A percentile compares a stretch with the other conserved stretches of the same genome.
phyloP scores from a whole-genome alignment of 2,113 vertebrate genomes.

The Cynopterus brachyotis region DNA sequence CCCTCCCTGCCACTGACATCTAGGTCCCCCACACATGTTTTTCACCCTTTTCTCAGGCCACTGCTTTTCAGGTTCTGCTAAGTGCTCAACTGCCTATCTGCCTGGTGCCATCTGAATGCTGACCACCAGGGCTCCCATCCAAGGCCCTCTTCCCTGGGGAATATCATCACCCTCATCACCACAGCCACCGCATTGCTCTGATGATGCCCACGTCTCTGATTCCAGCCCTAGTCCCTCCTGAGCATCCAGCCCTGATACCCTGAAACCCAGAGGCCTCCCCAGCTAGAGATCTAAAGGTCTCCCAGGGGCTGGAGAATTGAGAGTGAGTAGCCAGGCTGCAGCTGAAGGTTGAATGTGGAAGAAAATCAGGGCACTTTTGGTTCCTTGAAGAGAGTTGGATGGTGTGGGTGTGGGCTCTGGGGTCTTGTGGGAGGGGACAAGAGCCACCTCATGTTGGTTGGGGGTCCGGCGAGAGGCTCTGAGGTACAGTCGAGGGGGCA shows the following conservation, averaged over 20 bases:
- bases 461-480: not conserved
- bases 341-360: not conserved
- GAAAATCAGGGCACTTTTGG: not conserved
- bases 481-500: not conserved
- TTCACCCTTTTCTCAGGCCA: not conserved
- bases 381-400: not conserved
- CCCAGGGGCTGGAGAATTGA: not conserved
- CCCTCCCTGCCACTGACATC: not conserved
- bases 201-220: not conserved
- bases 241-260: not conserved
- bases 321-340: not conserved
- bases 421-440: not conserved
- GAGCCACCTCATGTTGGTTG: not conserved
- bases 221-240: not conserved
- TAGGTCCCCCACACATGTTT: rapidly evolving
- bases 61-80: rapidly evolving
- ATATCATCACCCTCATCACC: no score
- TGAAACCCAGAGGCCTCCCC: not conserved
- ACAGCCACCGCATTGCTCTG: not conserved
- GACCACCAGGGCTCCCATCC: not conserved
- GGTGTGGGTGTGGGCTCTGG: not conserved
- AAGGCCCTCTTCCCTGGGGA: not conserved
- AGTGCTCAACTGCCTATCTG: not conserved
- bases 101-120: not conserved
- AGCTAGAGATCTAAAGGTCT: not conserved